phyloP scores from a whole-genome alignment of 2,888 invertebrate genomes.

The Philaethria dido region DNA sequence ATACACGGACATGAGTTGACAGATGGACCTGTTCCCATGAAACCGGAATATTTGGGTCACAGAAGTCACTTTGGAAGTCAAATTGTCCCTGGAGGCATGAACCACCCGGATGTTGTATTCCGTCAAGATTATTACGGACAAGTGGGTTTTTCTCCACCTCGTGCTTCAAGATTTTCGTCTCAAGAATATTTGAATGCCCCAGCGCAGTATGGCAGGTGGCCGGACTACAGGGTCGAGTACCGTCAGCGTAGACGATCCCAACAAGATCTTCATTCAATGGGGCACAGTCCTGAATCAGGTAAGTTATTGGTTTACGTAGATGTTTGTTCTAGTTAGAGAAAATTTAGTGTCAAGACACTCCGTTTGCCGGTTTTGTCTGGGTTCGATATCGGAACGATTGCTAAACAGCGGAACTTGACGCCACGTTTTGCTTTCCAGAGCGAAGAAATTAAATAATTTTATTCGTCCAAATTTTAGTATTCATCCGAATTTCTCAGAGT shows the following conservation, averaged over 20 bases:
- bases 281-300: constrained; percentile 77
- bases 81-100: constrained; percentile 67
- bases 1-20: constrained; percentile 79
- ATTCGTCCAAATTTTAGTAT: too few species aligned
- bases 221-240: constrained; percentile 73
- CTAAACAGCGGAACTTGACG: too few species aligned
- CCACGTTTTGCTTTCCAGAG: too few species aligned
- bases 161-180: constrained; percentile 76
- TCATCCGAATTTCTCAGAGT: too few species aligned
- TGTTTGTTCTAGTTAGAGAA: too few species aligned
- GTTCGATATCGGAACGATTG: too few species aligned
- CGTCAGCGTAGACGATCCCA: constrained; percentile 77
- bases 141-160: constrained; percentile 70
- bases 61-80: constrained; percentile 72
- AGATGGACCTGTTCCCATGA: constrained; percentile 63
- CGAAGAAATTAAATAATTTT: too few species aligned
- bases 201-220: constrained; percentile 73
- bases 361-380: too few species aligned
- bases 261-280: constrained; percentile 77
- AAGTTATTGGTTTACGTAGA: too few species aligned
- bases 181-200: constrained; percentile 79
- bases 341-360: too few species aligned
- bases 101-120: constrained; percentile 77
- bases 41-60: constrained; percentile 72
- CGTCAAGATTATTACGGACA: constrained; percentile 74